A percentile compares a stretch with the other conserved stretches of the same genome.
Conservation (phyloP, 2,113 vertebrate genomes). For the Tilapia sparmanii region DNA sequence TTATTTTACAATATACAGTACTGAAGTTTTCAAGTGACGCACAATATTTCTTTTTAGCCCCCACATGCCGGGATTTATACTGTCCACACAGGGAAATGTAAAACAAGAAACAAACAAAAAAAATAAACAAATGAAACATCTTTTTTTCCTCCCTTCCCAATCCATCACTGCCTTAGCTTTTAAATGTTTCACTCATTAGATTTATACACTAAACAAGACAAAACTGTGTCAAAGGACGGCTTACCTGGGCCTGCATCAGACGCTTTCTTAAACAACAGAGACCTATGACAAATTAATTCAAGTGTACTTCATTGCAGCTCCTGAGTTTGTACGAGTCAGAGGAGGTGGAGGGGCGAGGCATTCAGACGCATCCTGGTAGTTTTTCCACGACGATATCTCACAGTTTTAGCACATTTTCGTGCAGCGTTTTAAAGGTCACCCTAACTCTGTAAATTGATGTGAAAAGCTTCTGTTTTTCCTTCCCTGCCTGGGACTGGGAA, state of each 20-base stretch:
- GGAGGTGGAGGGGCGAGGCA: background rate
- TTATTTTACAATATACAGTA: slow-evolving; percentile 65
- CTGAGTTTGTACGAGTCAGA: background rate
- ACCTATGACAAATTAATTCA: background rate
- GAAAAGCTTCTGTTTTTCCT: background rate
- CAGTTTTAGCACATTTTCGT: slow-evolving; percentile 4
- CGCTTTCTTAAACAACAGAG: background rate
- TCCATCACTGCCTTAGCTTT: slow-evolving; percentile 43
- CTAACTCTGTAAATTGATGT: background rate
- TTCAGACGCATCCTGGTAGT: background rate
- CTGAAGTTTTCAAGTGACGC: slow-evolving; percentile 68
- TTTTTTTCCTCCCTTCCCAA: background rate
- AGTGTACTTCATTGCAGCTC: slow-evolving; percentile 21
- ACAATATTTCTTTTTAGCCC: slow-evolving; percentile 42
- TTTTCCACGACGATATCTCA: background rate
- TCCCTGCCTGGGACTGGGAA: background rate
- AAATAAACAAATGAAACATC: slow-evolving; percentile 7
- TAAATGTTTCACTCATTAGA: background rate
- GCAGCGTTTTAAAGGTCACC: slow-evolving; percentile 30
- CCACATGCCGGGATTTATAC: slow-evolving; percentile 16
- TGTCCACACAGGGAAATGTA: slow-evolving; percentile 42
- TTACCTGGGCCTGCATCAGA: background rate
- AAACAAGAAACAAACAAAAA: background rate
- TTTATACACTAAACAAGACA: background rate
- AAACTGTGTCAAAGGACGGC: background rate